These are phyloP conservation scores for Peromyscus californicus DNA, from an alignment of 2,113 vertebrate species.

Conservation along the genomic window DNA sequence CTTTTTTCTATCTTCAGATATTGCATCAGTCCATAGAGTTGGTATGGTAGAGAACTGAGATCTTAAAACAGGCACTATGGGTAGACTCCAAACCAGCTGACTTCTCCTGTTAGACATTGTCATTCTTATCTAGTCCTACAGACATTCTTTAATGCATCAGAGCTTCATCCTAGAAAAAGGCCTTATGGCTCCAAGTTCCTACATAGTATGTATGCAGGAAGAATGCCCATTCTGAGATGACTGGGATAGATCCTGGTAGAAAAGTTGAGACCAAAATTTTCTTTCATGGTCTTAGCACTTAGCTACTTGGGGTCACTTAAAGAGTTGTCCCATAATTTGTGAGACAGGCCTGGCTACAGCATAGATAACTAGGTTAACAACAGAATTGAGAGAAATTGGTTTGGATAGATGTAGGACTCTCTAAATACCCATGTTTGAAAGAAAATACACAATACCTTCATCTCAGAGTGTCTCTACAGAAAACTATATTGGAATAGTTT, in stretches of 20 bases:
- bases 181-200: neutral
- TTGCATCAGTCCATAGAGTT: neutral
- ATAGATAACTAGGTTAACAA: neutral
- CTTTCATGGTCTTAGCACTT: neutral
- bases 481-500: slow-evolving; percentile 8
- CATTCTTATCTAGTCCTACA: neutral
- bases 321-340: neutral
- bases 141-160: neutral
- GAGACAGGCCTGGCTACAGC: neutral
- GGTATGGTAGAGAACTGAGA: neutral
- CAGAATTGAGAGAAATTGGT: neutral
- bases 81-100: neutral
- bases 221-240: neutral
- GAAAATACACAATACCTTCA: neutral
- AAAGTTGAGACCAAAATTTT: neutral
- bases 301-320: neutral
- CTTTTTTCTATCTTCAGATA: neutral
- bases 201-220: neutral
- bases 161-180: neutral
- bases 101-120: neutral
- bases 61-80: neutral
- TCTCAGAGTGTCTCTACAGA: neutral
- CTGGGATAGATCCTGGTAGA: neutral
- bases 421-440: neutral
- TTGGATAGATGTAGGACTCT: neutral